These are phyloP conservation scores for Oscheius myriophilus DNA, from an alignment of 2,888 invertebrate species.

Conservation along the genomic window DNA sequence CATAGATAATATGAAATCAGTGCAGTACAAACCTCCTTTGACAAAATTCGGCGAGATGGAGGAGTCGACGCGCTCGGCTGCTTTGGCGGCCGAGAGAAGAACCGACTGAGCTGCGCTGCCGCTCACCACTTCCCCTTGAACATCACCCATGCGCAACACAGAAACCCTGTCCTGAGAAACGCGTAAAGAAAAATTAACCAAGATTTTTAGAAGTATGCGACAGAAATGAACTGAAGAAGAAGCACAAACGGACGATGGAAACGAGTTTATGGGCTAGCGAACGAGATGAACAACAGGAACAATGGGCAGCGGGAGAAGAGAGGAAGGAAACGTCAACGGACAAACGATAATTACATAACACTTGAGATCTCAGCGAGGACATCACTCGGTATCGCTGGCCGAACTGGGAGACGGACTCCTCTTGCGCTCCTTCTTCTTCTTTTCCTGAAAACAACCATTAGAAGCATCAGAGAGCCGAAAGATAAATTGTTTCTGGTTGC, in stretches of 20 bases:
- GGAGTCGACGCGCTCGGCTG: conserved; percentile 32
- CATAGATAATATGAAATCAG: too few relatives aligned
- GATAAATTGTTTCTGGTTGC: too few relatives aligned
- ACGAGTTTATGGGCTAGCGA: not conserved
- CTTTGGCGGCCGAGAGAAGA: conserved; percentile 28
- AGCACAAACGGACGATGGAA: not conserved
- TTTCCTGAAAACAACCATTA: conserved; percentile 42
- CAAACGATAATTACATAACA: not conserved
- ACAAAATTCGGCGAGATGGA: conserved; percentile 29
- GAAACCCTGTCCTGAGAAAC: not conserved
- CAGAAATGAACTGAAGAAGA: not conserved
- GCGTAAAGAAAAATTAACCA: not conserved
- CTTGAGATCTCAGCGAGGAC: conserved; percentile 13
- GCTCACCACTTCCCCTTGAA: conserved; percentile 26
- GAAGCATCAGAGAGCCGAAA: not conserved
- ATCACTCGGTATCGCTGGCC: conserved; percentile 40
- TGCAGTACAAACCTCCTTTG: conserved; percentile 34
- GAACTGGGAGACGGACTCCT: conserved; percentile 37
- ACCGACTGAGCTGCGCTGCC: conserved; percentile 24
- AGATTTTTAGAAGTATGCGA: conserved; percentile 4
- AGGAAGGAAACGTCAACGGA: not conserved
- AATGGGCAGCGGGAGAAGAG: not conserved
- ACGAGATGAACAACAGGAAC: conserved; percentile 1
- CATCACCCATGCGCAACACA: conserved; percentile 32
- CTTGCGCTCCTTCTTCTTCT: conserved; percentile 53